Evolutionary conservation across 2,888 invertebrate genomes (phyloP).

Genomic region (Geophilus truncorum): DNA sequence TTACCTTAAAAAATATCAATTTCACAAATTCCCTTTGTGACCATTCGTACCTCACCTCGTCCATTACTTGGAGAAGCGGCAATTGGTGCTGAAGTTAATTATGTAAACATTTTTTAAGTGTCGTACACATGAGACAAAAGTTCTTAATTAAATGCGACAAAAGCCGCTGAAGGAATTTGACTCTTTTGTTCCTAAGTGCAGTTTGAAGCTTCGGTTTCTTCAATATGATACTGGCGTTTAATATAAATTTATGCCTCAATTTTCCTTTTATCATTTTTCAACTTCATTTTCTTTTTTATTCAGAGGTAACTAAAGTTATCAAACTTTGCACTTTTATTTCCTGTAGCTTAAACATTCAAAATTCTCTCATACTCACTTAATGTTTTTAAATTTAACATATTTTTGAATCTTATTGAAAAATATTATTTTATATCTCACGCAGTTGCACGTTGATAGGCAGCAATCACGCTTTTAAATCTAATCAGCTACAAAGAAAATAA

Average conservation of each 20-base stretch:
- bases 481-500: not conserved
- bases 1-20: not conserved
- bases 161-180: not conserved
- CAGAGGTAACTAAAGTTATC: not conserved
- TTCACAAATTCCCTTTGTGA: not conserved
- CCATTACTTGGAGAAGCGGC: not conserved
- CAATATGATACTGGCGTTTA: no score
- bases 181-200: not conserved
- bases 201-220: not conserved
- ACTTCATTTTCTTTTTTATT: no score
- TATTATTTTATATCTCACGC: not conserved
- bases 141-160: not conserved
- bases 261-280: no score
- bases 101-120: not conserved
- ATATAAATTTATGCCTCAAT: no score
- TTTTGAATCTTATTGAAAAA: not conserved
- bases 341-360: not conserved
- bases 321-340: not conserved
- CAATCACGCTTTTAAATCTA: not conserved
- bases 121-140: not conserved
- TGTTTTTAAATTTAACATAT: not conserved
- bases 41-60: not conserved
- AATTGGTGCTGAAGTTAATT: not conserved
- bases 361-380: not conserved
- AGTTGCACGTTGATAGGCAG: not conserved